These are phyloP conservation scores for Cataglyphis livida DNA, from an alignment of 2,888 invertebrate species.

Conservation along the genomic window DNA sequence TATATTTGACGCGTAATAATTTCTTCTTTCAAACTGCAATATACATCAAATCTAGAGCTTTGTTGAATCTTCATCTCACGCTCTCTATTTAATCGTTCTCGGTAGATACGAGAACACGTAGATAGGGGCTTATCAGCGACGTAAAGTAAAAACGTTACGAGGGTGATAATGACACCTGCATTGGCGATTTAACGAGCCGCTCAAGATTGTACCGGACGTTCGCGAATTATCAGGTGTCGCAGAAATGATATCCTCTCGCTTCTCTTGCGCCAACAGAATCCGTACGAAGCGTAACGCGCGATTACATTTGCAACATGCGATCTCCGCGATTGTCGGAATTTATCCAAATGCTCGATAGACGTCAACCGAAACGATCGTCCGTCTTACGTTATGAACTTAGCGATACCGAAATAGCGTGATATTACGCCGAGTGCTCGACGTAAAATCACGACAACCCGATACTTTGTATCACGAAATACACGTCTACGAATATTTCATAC, in stretches of 20 bases:
- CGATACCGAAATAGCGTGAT: slow-evolving; percentile 37
- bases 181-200: slow-evolving; percentile 43
- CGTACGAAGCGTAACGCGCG: slow-evolving; percentile 15
- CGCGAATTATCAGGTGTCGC: slow-evolving; percentile 65
- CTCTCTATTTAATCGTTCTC: background rate
- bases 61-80: background rate
- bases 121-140: slow-evolving; percentile 8
- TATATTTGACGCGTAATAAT: background rate
- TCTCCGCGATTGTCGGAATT: slow-evolving; percentile 47
- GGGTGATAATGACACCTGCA: slow-evolving; percentile 17
- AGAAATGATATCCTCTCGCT: slow-evolving; percentile 57
- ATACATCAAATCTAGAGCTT: background rate
- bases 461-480: background rate
- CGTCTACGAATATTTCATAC: slow-evolving; percentile 28
- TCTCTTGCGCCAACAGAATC: slow-evolving; percentile 49
- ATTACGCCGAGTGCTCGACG: background rate
- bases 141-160: slow-evolving; percentile 20
- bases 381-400: slow-evolving; percentile 35
- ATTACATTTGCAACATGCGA: slow-evolving; percentile 44
- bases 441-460: slow-evolving; percentile 19
- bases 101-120: background rate
- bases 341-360: slow-evolving; percentile 39
- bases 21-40: background rate
- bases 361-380: slow-evolving; percentile 47
- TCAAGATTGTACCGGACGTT: slow-evolving; percentile 57